phyloP scores from a whole-genome alignment of 2,797 vertebrate species.

The Sebastes hubbsi region DNA sequence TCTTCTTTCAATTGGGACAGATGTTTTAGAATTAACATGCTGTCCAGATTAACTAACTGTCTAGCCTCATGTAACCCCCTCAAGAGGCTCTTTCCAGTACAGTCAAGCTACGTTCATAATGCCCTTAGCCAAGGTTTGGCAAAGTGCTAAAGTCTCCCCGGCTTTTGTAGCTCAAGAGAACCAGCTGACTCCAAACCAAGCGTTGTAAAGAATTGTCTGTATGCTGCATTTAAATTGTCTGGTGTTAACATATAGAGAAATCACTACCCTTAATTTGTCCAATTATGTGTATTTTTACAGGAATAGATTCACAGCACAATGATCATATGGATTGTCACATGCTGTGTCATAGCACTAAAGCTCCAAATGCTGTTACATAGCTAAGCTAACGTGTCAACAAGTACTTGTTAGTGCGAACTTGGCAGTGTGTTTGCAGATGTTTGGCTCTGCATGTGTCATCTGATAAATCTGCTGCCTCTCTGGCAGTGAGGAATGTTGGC shows the following conservation, averaged over 20 bases:
- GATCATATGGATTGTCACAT: background rate
- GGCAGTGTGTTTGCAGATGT: slow-evolving; percentile 54
- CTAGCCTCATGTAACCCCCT: background rate
- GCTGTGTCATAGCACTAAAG: background rate
- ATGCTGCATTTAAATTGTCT: background rate
- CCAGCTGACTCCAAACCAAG: background rate
- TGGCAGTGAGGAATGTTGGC: slow-evolving; percentile 58
- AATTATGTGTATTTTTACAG: background rate
- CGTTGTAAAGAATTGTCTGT: background rate
- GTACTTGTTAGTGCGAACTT: slow-evolving; percentile 39
- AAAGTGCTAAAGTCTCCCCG: slow-evolving; percentile 1
- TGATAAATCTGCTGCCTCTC: slow-evolving; percentile 58
- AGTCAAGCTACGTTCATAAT: slow-evolving; percentile 7
- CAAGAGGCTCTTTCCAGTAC: background rate
- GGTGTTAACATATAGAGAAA: background rate
- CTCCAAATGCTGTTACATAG: background rate
- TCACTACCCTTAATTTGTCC: background rate
- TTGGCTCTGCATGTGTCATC: slow-evolving; percentile 48
- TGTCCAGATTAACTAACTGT: slow-evolving; percentile 3
- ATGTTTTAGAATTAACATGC: background rate
- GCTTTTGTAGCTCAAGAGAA: background rate
- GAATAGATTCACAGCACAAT: background rate
- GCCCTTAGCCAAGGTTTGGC: background rate
- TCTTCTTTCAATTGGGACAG: background rate
- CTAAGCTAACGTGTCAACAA: slow-evolving; percentile 23